phyloP scores from a whole-genome alignment of 2,888 invertebrate species.

The Macrophya annulata region DNA sequence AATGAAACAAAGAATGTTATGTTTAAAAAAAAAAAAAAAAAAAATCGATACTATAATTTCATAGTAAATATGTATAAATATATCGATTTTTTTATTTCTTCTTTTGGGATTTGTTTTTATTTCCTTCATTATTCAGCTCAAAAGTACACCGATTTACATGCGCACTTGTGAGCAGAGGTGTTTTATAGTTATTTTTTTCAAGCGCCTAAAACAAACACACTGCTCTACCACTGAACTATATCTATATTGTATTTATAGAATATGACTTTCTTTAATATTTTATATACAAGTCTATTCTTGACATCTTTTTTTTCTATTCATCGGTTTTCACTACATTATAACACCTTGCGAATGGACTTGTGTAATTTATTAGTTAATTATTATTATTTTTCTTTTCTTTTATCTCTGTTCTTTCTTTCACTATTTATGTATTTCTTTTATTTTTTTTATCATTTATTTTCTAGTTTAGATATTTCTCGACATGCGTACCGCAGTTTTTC shows the following conservation, averaged over 20 bases:
- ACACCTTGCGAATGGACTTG: slow-evolving; percentile 23
- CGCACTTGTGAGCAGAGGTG: background rate
- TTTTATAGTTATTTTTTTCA: slow-evolving; percentile 18
- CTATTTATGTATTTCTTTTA: background rate
- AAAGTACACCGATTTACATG: slow-evolving; percentile 21
- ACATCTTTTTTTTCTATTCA: slow-evolving; percentile 55
- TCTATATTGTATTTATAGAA: slow-evolving; percentile 61
- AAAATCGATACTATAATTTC: slow-evolving; percentile 9
- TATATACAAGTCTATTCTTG: slow-evolving; percentile 71
- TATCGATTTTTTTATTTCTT: slow-evolving; percentile 8
- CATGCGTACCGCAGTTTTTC: background rate
- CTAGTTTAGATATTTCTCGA: background rate
- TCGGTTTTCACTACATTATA: slow-evolving; percentile 6
- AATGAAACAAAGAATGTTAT: background rate
- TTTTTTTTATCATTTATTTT: background rate
- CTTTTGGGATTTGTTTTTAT: background rate
- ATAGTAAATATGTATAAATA: background rate
- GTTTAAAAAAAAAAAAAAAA: background rate
- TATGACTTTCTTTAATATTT: slow-evolving; percentile 74
- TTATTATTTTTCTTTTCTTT: background rate
- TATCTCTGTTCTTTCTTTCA: slow-evolving; percentile 30
- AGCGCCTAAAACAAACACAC: slow-evolving; percentile 31
- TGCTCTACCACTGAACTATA: slow-evolving; percentile 44
- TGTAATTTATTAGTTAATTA: background rate
- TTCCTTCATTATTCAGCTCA: background rate